These are phyloP conservation scores for Trissolcus basalis DNA, from an alignment of 1,140 invertebrate genomes.

Conservation along the genomic window DNA sequence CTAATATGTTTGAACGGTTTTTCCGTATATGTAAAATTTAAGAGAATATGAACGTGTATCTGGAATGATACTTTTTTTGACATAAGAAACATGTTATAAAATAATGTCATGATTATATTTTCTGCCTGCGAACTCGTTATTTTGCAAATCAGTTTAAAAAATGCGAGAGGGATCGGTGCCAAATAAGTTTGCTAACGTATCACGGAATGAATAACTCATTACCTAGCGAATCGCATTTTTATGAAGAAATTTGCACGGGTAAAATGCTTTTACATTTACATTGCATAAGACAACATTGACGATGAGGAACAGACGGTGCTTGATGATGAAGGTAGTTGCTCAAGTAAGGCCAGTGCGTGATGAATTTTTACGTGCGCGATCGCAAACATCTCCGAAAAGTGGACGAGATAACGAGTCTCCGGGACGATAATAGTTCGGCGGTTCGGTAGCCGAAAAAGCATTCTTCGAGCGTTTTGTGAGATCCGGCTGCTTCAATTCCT, in stretches of 20 bases:
- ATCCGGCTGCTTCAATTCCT: neutral
- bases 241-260: slow-evolving; percentile 41
- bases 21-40: too few relatives aligned
- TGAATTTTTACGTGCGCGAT: slow-evolving; percentile 23
- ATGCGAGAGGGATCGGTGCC: slow-evolving; percentile 18
- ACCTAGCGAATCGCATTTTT: slow-evolving; percentile 34
- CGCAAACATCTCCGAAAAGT: slow-evolving; percentile 16
- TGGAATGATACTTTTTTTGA: too few relatives aligned
- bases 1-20: too few relatives aligned
- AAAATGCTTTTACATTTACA: slow-evolving; percentile 41
- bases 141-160: slow-evolving; percentile 6
- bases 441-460: slow-evolving; percentile 16
- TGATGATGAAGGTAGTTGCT: slow-evolving; percentile 28
- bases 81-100: too few relatives aligned
- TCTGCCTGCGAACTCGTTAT: too few relatives aligned
- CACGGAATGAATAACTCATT: slow-evolving; percentile 42
- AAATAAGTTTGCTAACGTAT: slow-evolving; percentile 31
- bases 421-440: slow-evolving; percentile 19
- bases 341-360: slow-evolving; percentile 37
- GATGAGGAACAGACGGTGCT: slow-evolving; percentile 26
- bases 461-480: slow-evolving; percentile 15
- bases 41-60: too few relatives aligned
- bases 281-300: slow-evolving; percentile 42
- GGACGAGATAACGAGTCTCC: slow-evolving; percentile 15
- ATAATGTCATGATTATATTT: too few relatives aligned